Conservation (phyloP, 2,797 vertebrate genomes). For the Florisuga fusca region DNA sequence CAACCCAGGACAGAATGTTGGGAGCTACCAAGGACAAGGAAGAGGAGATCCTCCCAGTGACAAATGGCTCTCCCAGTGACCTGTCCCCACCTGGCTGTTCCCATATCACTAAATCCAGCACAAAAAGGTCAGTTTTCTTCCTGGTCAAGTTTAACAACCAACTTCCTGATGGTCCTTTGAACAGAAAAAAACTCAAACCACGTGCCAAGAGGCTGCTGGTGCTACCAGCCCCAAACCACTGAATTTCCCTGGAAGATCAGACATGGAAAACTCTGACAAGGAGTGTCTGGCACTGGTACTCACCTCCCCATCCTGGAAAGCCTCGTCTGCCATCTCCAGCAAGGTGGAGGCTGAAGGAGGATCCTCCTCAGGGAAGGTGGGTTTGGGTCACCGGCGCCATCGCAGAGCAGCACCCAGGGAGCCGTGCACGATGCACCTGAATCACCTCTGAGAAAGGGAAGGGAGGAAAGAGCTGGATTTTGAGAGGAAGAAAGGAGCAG, state of each 20-base stretch:
- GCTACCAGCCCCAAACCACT: neutral
- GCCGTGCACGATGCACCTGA: accelerated
- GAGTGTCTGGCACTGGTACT: neutral
- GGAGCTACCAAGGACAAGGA: neutral
- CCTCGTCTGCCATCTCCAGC: neutral
- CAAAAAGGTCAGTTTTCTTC: neutral
- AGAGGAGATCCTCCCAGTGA: neutral
- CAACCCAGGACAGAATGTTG: neutral
- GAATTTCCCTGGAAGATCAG: neutral
- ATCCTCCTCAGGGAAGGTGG: neutral
- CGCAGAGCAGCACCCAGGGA: neutral
- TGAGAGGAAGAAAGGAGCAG: neutral
- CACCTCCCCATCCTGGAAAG: neutral
- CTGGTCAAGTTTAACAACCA: accelerated
- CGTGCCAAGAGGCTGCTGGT: neutral
- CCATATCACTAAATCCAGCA: neutral
- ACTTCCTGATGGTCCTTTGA: neutral
- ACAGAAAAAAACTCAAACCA: neutral
- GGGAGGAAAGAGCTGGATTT: neutral
- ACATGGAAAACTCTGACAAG: neutral
- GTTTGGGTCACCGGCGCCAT: neutral
- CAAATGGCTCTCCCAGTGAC: neutral
- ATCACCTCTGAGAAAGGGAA: neutral
- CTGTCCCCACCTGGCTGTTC: accelerated
- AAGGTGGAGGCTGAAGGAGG: neutral